A percentile compares a stretch with the other conserved stretches of the same genome.
phyloP scores from a whole-genome alignment of 2,797 vertebrate species.

The Phyllotis vaccarum region DNA sequence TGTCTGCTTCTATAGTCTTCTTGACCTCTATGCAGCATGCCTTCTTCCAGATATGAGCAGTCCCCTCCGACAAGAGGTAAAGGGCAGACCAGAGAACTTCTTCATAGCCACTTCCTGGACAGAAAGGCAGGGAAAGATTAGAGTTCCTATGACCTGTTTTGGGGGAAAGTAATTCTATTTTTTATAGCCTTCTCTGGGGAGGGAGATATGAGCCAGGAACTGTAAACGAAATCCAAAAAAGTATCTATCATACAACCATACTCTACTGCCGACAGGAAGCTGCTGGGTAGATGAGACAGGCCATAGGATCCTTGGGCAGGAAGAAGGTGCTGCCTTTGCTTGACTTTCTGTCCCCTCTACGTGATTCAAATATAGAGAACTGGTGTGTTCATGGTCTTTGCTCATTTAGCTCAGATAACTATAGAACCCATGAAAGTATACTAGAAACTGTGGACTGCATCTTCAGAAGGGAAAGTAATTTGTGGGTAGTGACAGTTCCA shows the following conservation, averaged over 20 bases:
- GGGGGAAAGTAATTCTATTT: background rate
- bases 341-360: background rate
- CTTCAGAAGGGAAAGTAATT: conserved; percentile 47
- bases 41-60: background rate
- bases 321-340: background rate
- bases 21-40: background rate
- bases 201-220: background rate
- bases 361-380: background rate
- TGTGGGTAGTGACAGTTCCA: background rate
- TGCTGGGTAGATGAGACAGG: background rate
- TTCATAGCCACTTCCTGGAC: background rate
- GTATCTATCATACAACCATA: background rate
- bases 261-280: background rate
- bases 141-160: background rate
- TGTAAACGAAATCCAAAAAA: background rate
- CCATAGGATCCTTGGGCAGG: background rate
- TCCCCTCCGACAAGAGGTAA: background rate
- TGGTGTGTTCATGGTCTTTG: background rate
- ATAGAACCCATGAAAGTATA: background rate
- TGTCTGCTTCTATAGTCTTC: background rate
- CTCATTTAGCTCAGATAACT: conserved; percentile 21
- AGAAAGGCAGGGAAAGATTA: conserved; percentile 7
- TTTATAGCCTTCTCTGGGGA: background rate
- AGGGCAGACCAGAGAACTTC: background rate
- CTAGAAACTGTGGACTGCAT: background rate